Evolutionary conservation across 1,140 invertebrate species (phyloP), one percentile per base, ranked within the genome.

Genomic region (Euwallacea fornicatus): DNA sequence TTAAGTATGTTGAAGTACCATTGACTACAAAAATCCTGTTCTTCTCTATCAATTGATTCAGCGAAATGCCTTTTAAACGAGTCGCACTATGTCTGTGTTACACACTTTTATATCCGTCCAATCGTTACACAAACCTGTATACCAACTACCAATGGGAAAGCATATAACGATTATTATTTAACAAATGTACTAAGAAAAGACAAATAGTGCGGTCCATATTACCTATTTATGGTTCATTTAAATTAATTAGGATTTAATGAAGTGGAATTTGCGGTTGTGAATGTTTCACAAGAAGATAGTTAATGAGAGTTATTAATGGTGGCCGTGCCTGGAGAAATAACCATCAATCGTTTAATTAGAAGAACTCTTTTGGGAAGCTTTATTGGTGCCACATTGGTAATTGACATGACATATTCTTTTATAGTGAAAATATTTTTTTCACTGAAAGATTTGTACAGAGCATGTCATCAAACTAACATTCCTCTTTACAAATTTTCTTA

Each of bases 21-120:
- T 69, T 54, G 66, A 61, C 66, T 69, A 50, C 42, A 69, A 69
- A 69, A 69, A 69, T 69, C 66, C 66, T 69, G 66, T 69, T 69
- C 50, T 61, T 69, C 21, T 33, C 66, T 61, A 61, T 61, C 55
- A 69, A 69, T 69, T 54, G 66, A 69, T 69, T 69, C 66, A 69
- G 58, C 53, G 66, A 69, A 69, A 69, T 43, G 58, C 55, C 56
- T 61, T 33, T 33, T 60, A 44, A 53, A 61, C 46, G 6, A 53
- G 66, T 42, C 33, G 7, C 10, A 16, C 16, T 50, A 67, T 61
- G 66, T 61, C 44, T 69, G 56, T 61, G 44, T 69, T 60, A 61
- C 58, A 69, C 58, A 61, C 58, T 69, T 60, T 46, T 69, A 61
- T 61, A 60, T 60, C 65, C 65, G 65, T 54, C 42, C 16, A 54